Percentiles rank a stretch among this genome's conserved stretches.
Conservation (phyloP, 2,113 vertebrate species). For the Choloepus hoffmanni region DNA sequence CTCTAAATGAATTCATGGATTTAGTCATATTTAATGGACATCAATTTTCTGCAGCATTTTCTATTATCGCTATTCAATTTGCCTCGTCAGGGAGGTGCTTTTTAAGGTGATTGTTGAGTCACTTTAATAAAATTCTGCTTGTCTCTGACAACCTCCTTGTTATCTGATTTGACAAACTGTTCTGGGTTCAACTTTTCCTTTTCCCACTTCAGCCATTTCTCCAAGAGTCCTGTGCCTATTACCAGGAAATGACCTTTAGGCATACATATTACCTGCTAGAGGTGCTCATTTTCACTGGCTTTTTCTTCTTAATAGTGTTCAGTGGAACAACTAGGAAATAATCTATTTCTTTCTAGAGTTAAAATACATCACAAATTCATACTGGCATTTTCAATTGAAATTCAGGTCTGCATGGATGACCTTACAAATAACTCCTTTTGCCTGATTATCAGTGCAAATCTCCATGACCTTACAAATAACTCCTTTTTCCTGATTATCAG, state of each 20-base stretch:
- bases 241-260: not conserved
- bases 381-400: not conserved
- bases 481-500: not conserved
- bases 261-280: not conserved
- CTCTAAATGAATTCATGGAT: not conserved
- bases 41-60: not conserved
- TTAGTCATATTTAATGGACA: not conserved
- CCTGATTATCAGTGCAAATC: not conserved
- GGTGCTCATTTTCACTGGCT: not conserved
- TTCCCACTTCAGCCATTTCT: not conserved
- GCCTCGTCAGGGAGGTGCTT: not conserved
- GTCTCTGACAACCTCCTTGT: not conserved
- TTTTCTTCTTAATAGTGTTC: not conserved
- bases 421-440: not conserved
- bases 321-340: not conserved
- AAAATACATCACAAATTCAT: not conserved
- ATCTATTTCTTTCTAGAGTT: not conserved
- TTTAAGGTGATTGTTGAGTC: not conserved
- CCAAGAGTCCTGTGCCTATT: not conserved
- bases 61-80: not conserved
- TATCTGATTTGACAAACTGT: accelerated
- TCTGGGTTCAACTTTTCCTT: not conserved
- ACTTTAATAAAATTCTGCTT: not conserved
- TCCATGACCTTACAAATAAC: not conserved
- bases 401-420: not conserved